Evolutionary conservation across 2,113 vertebrate genomes (phyloP).

Genomic region (Neoarius graeffei): DNA sequence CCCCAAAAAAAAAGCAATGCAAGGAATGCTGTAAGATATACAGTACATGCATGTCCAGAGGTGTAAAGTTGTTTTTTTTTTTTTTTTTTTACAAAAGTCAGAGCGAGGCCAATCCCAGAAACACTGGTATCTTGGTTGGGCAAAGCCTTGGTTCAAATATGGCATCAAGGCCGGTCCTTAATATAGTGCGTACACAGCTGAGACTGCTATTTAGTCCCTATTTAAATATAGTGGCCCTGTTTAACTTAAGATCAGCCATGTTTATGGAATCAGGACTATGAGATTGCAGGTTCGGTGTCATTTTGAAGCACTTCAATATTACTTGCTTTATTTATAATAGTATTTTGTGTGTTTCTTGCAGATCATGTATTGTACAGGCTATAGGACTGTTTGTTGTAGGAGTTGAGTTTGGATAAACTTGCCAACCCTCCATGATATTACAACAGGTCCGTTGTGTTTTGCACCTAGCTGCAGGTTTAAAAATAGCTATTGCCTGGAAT

Average conservation of each 20-base stretch:
- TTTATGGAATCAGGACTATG: neutral
- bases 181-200: slow-evolving; percentile 20
- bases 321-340: neutral
- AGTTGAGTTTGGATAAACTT: neutral
- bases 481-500: slow-evolving; percentile 15
- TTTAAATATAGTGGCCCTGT: slow-evolving; percentile 29
- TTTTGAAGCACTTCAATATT: neutral
- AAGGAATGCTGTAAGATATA: neutral
- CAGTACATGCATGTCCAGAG: neutral
- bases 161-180: slow-evolving; percentile 20
- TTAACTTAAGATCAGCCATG: slow-evolving; percentile 21
- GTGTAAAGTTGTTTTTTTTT: neutral
- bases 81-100: neutral
- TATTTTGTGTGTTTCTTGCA: neutral
- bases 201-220: neutral
- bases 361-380: neutral
- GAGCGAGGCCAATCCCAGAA: neutral
- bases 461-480: slow-evolving; percentile 17
- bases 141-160: neutral
- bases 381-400: neutral
- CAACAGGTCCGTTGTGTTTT: slow-evolving; percentile 28
- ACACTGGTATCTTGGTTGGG: slow-evolving; percentile 1
- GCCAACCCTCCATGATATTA: slow-evolving; percentile 13
- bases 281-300: neutral
- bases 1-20: neutral